phyloP scores from a whole-genome alignment of 2,888 invertebrate species.

The Oscheius sp. region DNA sequence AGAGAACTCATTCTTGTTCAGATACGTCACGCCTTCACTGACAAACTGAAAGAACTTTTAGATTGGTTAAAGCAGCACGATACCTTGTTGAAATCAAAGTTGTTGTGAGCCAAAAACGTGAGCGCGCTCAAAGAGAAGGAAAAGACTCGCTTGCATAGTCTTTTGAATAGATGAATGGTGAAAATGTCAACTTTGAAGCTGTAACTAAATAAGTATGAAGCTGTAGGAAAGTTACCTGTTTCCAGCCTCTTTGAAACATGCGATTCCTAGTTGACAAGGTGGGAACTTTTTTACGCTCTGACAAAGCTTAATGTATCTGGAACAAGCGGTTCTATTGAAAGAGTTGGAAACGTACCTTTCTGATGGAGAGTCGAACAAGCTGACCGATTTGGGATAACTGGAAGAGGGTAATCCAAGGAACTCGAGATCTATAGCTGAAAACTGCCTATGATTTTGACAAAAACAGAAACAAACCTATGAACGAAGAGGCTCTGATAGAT shows the following conservation, averaged over 20 bases:
- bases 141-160: slow-evolving; percentile 37
- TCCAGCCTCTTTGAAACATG: slow-evolving; percentile 35
- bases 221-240: neutral
- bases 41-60: slow-evolving; percentile 15
- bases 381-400: slow-evolving; percentile 9
- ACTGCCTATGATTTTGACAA: neutral
- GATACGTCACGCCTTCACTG: slow-evolving; percentile 26
- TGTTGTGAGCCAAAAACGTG: slow-evolving; percentile 45
- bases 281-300: slow-evolving; percentile 29
- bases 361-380: slow-evolving; percentile 32
- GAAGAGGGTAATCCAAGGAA: slow-evolving; percentile 38
- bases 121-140: slow-evolving; percentile 42
- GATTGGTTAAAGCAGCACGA: neutral
- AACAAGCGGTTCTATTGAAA: slow-evolving; percentile 3
- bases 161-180: slow-evolving; percentile 42
- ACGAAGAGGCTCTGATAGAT: slow-evolving; percentile 22
- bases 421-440: slow-evolving; percentile 39
- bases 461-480: slow-evolving; percentile 29
- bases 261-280: slow-evolving; percentile 37
- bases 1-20: slow-evolving; percentile 5
- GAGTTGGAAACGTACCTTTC: slow-evolving; percentile 18
- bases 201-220: neutral
- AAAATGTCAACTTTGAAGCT: slow-evolving; percentile 45
- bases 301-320: slow-evolving; percentile 35
- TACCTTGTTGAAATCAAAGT: slow-evolving; percentile 57